phyloP scores from a whole-genome alignment of 2,113 vertebrate genomes.

The Rhea americana region DNA sequence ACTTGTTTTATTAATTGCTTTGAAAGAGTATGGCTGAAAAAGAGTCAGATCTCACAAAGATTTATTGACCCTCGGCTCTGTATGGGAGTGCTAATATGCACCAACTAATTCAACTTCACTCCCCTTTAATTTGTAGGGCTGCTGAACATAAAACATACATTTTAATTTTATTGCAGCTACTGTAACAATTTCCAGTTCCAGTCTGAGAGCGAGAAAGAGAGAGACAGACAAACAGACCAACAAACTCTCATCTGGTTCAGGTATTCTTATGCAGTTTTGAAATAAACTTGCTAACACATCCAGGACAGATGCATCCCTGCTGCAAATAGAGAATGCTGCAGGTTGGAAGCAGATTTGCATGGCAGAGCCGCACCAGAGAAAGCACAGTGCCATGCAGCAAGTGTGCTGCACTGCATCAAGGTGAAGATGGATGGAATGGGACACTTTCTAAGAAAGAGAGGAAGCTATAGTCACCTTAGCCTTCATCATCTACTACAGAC shows the following conservation, averaged over 20 bases:
- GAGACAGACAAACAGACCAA: too few relatives aligned
- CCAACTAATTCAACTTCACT: neutral
- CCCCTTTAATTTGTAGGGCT: neutral
- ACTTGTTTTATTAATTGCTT: neutral
- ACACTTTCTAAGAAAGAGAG: neutral
- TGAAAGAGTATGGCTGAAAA: neutral
- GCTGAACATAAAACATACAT: neutral
- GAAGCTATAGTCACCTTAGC: neutral
- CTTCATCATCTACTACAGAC: neutral
- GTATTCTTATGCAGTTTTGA: fast-evolving
- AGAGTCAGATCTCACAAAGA: neutral
- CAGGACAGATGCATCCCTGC: neutral
- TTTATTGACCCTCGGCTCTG: neutral
- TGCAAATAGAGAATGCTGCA: neutral
- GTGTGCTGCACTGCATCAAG: fast-evolving
- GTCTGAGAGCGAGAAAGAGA: neutral
- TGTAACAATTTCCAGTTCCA: neutral
- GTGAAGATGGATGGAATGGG: fast-evolving
- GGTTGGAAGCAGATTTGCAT: fast-evolving
- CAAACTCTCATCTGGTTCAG: neutral
- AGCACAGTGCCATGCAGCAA: fast-evolving
- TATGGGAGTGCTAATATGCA: neutral
- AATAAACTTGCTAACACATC: fast-evolving
- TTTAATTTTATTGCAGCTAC: neutral
- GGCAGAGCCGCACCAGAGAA: neutral